Evolutionary conservation across 2,888 invertebrate species (phyloP), one percentile per base, ranked within the genome.

Genomic region (Cephus runcator): DNA sequence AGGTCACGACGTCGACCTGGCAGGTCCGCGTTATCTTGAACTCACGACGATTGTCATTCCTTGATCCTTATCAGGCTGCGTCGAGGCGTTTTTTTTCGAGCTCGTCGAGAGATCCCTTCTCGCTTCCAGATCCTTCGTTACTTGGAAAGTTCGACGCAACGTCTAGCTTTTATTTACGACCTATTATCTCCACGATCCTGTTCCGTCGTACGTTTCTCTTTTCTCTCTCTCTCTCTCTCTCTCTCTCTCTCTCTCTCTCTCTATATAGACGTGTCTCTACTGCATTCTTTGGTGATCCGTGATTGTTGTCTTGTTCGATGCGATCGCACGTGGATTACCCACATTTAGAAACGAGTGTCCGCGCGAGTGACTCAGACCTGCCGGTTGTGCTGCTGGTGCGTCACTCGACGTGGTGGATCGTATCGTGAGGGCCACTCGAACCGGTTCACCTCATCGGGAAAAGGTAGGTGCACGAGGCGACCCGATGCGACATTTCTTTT

Each of bases 21-120:
- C 84, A 84, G 82, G 84, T 81, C 82, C 76, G 78, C 80, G 79
- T 82, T 84, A 77, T 87, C 86, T 78, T 87, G 82, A 86, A 73
- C 78, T 34, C n/a, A 33, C 71, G 31, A 4, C 71, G 15, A 12
- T 69, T 69, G 6, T 15, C 56, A 12, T 23, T 75, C 69, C 31
- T 30, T 68, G 40, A 40, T 40, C 40, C 34, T 34, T 34, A 11
- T 34, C 34, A 23, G 15, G 56, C 56, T 56, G 2, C 23, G 1
- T 23, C 56, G 56, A 23, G 56, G 2, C 40, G 6, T 23, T 11
- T 34, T 12, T 36, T 3, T 40, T 40, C 4, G 40, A 40, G 40
- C 15, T 23, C 40, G 40, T 40, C 40, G 6, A 40, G 23, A 40
- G 23, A 40, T 40, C 40, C 36, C 12, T 15, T 2, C 56, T 56